Base-by-base conservation (phyloP, 2,113 vertebrate species). In the Okapia johnstoni region DNA sequence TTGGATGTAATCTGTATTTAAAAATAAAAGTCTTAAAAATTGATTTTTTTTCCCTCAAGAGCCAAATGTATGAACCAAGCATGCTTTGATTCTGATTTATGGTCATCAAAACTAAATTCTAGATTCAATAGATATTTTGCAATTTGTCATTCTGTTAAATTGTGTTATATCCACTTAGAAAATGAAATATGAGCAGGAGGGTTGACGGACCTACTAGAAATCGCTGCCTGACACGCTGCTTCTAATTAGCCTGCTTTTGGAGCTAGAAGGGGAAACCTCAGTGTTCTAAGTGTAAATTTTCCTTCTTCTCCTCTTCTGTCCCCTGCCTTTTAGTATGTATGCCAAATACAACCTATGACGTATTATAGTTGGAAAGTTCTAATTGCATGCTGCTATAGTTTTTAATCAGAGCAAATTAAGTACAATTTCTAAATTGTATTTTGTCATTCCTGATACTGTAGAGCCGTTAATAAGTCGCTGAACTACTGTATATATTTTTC, bases 1-100 rank as follows among this genome's bases (percentile, higher is more conserved):
- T 93, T 83, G 52, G 36, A 73, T 96, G 16, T 96, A 97, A 95
- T 97, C 88, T 88, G 40, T 96, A 79, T 91, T 97, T 97, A 95
- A 97, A 94, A 96, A 91, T 86, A 93, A 97, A 95, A 92, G 76
- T 96, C 97, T 96, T 96, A 95, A 96, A 86, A 93, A 96, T 97
- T 92, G 94, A 94, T 96, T 96, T 96, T 96, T 63, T 0, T 54
- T 8, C 50, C 55, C 73, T 88, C 25, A 94, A 87, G 97, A 92
- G 86, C 73, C 83, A 55, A 91, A 91, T 70, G 46, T 77, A 85
- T 19, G 73, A 96, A 80, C 52, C 84, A 30, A 48, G 33, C 63
- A 7, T 73, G 33, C 80, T 94, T 85, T 81, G 84, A 86, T 97
- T 93, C 94, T 93, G 96, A 95, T 94, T 96, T 88, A 94, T 81